Evolutionary conservation across 2,888 invertebrate species (phyloP).

Genomic region (Tetragnatha montana): DNA sequence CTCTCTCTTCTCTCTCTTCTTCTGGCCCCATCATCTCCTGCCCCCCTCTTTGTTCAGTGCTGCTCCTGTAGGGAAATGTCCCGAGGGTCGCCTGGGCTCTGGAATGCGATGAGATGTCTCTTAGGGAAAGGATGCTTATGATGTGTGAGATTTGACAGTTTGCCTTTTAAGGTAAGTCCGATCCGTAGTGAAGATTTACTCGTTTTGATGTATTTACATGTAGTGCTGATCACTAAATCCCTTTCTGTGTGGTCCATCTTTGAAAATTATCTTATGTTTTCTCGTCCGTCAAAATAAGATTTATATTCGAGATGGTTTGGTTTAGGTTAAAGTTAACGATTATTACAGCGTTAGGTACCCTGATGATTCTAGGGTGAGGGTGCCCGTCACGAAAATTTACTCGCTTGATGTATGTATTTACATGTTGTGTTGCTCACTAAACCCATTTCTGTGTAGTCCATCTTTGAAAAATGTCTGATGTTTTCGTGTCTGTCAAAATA

Average conservation of each 20-base stretch:
- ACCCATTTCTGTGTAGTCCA: too few relatives aligned
- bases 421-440: too few relatives aligned
- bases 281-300: too few relatives aligned
- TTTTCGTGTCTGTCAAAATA: too few relatives aligned
- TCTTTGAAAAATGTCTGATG: too few relatives aligned
- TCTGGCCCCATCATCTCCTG: conserved; percentile 41
- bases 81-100: background rate
- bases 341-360: too few relatives aligned
- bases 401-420: background rate
- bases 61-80: conserved; percentile 33
- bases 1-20: conserved; percentile 17
- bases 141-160: conserved; percentile 61
- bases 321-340: too few relatives aligned
- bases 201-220: background rate
- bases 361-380: too few relatives aligned
- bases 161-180: conserved; percentile 52
- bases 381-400: background rate
- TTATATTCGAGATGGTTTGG: too few relatives aligned
- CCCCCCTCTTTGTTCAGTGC: conserved; percentile 51
- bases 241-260: too few relatives aligned
- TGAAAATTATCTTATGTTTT: too few relatives aligned
- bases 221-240: too few relatives aligned
- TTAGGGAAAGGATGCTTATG: conserved; percentile 23
- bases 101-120: background rate
- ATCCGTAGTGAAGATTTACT: background rate